Evolutionary conservation across 2,797 vertebrate genomes (phyloP).

Genomic region (Pangasius krempfi): DNA sequence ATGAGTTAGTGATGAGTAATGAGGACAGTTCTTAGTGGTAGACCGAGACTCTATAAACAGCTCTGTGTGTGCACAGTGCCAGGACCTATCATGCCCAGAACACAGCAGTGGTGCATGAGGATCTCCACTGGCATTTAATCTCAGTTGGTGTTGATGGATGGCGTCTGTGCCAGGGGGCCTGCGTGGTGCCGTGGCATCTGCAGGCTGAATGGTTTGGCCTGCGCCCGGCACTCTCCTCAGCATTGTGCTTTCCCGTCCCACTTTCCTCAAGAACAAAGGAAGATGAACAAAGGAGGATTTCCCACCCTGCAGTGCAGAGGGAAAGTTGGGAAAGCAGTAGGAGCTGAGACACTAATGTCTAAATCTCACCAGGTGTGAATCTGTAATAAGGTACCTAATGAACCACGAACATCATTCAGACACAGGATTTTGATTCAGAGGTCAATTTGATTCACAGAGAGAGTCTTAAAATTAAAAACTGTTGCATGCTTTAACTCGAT

Average conservation of each 20-base stretch:
- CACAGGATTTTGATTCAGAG: not conserved
- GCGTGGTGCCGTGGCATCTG: constrained; percentile 47
- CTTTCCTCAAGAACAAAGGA: constrained; percentile 22
- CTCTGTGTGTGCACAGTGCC: not conserved
- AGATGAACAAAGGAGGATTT: constrained; percentile 31
- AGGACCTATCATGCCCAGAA: not conserved
- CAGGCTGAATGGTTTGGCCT: constrained; percentile 40
- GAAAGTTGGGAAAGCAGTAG: constrained; percentile 4
- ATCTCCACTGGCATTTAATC: constrained; percentile 24
- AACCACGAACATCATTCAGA: constrained; percentile 1
- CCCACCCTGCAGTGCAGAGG: not conserved
- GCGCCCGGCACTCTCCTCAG: constrained; percentile 18
- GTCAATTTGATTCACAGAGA: not conserved
- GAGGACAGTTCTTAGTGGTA: not conserved
- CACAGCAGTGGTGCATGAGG: not conserved
- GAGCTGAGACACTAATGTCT: not conserved
- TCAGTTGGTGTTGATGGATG: constrained; percentile 46
- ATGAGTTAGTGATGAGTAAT: not conserved
- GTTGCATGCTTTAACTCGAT: not conserved
- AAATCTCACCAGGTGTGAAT: constrained; percentile 22
- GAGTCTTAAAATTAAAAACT: not conserved
- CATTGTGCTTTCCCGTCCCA: constrained; percentile 28
- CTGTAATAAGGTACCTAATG: constrained; percentile 13
- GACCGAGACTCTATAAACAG: not conserved
- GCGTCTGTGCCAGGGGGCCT: constrained; percentile 8